Percentiles rank a stretch among this genome's conserved stretches.
These are phyloP conservation scores for Nephotettix cincticeps DNA, from an alignment of 1,140 invertebrate species.

Conservation along the genomic window DNA sequence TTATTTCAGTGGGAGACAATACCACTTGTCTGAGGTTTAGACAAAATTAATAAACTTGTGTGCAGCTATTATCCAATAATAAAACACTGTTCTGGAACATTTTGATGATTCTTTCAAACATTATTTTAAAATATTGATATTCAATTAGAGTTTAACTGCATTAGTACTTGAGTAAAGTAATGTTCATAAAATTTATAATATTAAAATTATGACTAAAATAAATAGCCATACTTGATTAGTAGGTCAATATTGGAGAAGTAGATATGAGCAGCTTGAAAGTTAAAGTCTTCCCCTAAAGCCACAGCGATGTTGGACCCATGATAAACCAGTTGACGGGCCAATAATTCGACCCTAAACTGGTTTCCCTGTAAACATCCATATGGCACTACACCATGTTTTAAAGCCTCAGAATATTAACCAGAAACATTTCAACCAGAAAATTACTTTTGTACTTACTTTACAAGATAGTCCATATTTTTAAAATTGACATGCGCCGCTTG, in stretches of 20 bases:
- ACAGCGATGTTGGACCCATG: slow-evolving; percentile 55
- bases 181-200: not conserved
- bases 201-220: not conserved
- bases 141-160: too few relatives aligned
- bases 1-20: too few relatives aligned
- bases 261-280: slow-evolving; percentile 58
- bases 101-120: too few relatives aligned
- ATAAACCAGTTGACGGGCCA: not conserved
- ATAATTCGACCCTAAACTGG: not conserved
- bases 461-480: slow-evolving; percentile 86
- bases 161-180: too few relatives aligned
- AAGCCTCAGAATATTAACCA: not conserved
- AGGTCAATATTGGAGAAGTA: slow-evolving; percentile 66
- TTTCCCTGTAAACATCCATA: not conserved
- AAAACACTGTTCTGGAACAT: too few relatives aligned
- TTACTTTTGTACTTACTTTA: slow-evolving; percentile 58
- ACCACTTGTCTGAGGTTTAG: too few relatives aligned
- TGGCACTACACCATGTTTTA: too few relatives aligned
- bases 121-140: too few relatives aligned
- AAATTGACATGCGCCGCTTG: slow-evolving; percentile 82
- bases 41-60: too few relatives aligned
- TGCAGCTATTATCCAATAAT: too few relatives aligned
- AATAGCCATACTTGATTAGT: slow-evolving; percentile 45
- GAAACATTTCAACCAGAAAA: not conserved
- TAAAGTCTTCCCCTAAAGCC: slow-evolving; percentile 67